Evolutionary conservation across 2,113 vertebrate genomes (phyloP).

Genomic region (Guaruba guarouba): DNA sequence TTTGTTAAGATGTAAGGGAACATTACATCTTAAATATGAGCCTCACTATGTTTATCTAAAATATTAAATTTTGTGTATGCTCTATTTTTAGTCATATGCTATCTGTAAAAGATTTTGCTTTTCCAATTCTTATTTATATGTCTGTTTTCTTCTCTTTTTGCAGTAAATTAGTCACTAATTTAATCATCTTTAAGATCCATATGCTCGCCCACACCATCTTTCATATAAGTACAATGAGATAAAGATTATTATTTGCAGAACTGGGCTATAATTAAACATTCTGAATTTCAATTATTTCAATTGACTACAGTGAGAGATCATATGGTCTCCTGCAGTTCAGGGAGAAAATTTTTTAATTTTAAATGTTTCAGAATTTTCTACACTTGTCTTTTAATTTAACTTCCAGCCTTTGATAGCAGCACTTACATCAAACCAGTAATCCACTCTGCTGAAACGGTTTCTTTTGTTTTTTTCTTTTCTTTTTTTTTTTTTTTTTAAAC

Average conservation of each 20-base stretch:
- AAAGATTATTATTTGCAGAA: slow-evolving; percentile 40
- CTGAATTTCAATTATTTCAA: slow-evolving; percentile 19
- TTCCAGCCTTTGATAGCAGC: not conserved
- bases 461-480: not conserved
- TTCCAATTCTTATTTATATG: not conserved
- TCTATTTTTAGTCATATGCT: not conserved
- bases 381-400: not conserved
- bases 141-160: slow-evolving; percentile 11
- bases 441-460: not conserved
- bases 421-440: not conserved
- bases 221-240: slow-evolving; percentile 10
- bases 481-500: too few species aligned
- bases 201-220: not conserved
- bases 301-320: not conserved
- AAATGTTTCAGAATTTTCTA: not conserved
- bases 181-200: slow-evolving; percentile 46
- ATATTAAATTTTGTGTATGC: not conserved
- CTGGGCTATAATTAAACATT: slow-evolving; percentile 24
- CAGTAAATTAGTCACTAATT: slow-evolving; percentile 48
- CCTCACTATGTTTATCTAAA: not conserved
- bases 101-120: not conserved
- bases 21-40: not conserved
- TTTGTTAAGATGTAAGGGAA: not conserved
- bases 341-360: not conserved
- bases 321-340: not conserved